phyloP scores from a whole-genome alignment of 2,113 vertebrate species.

The Strix aluco region DNA sequence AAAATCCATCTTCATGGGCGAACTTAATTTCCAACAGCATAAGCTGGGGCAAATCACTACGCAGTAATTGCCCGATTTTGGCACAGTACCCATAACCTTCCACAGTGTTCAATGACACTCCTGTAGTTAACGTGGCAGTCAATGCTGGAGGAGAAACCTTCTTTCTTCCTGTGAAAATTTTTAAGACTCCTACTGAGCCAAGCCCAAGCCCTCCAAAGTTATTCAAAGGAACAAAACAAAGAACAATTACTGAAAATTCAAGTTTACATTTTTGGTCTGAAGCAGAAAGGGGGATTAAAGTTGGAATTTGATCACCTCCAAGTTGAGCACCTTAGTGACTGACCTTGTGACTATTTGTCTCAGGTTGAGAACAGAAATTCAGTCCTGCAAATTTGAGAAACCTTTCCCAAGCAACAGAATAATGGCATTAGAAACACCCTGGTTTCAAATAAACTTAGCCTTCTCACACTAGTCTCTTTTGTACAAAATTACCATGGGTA shows the following conservation, averaged over 20 bases:
- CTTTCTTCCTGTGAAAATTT: not conserved
- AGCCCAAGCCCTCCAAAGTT: not conserved
- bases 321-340: not conserved
- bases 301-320: not conserved
- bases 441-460: not conserved
- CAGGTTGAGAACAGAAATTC: not conserved
- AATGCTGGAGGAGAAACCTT: not conserved
- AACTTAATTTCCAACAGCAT: not conserved
- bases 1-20: not conserved
- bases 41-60: not conserved
- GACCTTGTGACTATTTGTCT: not conserved
- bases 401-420: not conserved
- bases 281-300: not conserved
- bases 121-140: not conserved
- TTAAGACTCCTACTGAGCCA: not conserved
- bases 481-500: not conserved
- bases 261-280: not conserved
- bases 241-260: not conserved
- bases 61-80: not conserved
- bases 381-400: not conserved
- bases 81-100: not conserved
- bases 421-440: not conserved
- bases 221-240: not conserved
- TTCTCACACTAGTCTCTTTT: not conserved
- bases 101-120: not conserved